Conservation (phyloP, 1,140 invertebrate genomes). For the Phortica variegata region DNA sequence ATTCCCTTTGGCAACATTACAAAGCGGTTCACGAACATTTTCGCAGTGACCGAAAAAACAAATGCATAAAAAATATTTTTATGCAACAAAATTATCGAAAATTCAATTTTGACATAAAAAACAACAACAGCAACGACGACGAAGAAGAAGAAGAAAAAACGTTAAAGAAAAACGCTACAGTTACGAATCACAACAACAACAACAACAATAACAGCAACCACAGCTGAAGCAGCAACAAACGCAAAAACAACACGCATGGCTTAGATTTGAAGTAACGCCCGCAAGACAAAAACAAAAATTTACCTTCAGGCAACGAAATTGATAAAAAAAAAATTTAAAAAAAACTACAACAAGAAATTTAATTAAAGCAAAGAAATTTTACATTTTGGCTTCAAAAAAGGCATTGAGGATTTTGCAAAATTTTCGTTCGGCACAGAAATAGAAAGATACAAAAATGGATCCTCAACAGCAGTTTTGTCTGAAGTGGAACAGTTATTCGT, state of each 20-base stretch:
- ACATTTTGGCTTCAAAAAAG: neutral
- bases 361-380: too few species aligned
- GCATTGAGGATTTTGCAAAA: neutral
- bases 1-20: slow-evolving; percentile 56
- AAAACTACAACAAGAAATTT: too few species aligned
- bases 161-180: too few species aligned
- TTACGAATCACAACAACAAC: slow-evolving; percentile 4
- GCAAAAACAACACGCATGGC: slow-evolving; percentile 10
- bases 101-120: slow-evolving; percentile 50
- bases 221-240: slow-evolving; percentile 1
- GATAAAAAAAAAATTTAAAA: slow-evolving; percentile 4
- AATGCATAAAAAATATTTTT: too few species aligned
- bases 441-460: slow-evolving; percentile 61
- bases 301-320: neutral
- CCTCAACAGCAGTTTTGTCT: slow-evolving; percentile 87
- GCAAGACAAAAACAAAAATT: slow-evolving; percentile 7
- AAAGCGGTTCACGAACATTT: slow-evolving; percentile 32
- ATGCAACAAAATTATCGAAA: slow-evolving; percentile 46
- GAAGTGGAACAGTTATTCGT: slow-evolving; percentile 90
- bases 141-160: too few species aligned
- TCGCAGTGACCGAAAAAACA: slow-evolving; percentile 34
- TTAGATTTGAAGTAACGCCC: too few species aligned
- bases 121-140: slow-evolving; percentile 17
- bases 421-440: slow-evolving; percentile 55
- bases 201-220: slow-evolving; percentile 8